Percentiles rank a stretch among this genome's conserved stretches.
Evolutionary conservation across 2,888 invertebrate genomes (phyloP).

Genomic region (Macrosoma leucophasiata): DNA sequence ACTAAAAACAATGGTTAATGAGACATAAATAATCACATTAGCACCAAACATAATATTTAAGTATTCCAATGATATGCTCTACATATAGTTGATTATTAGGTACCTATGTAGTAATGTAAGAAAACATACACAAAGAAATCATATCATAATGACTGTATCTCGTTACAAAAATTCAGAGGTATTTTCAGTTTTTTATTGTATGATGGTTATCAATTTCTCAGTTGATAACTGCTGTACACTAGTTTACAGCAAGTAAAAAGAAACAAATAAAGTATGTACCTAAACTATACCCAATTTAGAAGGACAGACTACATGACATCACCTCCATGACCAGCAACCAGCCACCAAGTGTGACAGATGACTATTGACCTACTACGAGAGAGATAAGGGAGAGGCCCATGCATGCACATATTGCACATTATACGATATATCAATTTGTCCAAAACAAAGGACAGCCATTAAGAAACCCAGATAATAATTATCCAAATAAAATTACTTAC

Average conservation of each 20-base stretch:
- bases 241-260: background rate
- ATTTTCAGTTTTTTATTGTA: conserved; percentile 12
- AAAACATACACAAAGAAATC: conserved; percentile 21
- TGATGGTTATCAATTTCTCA: conserved; percentile 17
- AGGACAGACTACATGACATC: conserved; percentile 42
- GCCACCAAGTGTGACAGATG: conserved; percentile 16
- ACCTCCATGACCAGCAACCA: conserved; percentile 22
- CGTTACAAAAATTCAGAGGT: background rate
- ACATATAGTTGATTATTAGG: too few relatives aligned
- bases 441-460: conserved; percentile 5
- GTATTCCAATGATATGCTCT: too few relatives aligned
- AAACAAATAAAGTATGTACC: background rate
- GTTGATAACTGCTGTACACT: conserved; percentile 1
- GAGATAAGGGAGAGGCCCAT: conserved; percentile 16
- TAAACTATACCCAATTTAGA: conserved; percentile 21
- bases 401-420: conserved; percentile 11
- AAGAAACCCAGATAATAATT: conserved; percentile 9
- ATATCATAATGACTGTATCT: background rate
- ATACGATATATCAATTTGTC: background rate
- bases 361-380: conserved; percentile 20
- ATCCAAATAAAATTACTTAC: conserved; percentile 41
- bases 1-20: too few relatives aligned
- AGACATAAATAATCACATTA: too few relatives aligned
- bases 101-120: too few relatives aligned
- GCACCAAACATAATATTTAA: too few relatives aligned